phyloP scores from a whole-genome alignment of 2,113 vertebrate species.

The Lophochroa leadbeateri region DNA sequence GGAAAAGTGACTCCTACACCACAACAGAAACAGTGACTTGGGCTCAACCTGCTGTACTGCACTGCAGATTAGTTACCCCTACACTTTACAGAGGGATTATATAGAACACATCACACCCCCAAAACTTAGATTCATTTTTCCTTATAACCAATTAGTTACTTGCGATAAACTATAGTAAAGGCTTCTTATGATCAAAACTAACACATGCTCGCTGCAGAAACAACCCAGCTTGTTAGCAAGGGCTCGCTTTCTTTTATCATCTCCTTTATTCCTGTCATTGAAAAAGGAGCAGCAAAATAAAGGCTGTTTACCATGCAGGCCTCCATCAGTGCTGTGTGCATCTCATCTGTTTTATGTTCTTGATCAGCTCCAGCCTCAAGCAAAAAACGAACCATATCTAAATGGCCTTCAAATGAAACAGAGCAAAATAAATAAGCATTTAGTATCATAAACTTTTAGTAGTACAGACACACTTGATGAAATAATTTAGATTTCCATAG shows the following conservation, averaged over 20 bases:
- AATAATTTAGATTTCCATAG: not conserved
- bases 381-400: slow-evolving; percentile 99
- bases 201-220: not conserved
- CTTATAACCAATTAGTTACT: not conserved
- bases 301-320: slow-evolving; percentile 93
- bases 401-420: slow-evolving; percentile 85
- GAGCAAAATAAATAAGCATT: not conserved
- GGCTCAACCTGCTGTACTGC: not conserved
- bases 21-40: not conserved
- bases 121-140: not conserved
- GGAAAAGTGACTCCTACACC: not conserved
- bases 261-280: not conserved
- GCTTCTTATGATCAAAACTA: not conserved
- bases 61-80: not conserved
- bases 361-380: slow-evolving; percentile 98
- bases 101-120: not conserved
- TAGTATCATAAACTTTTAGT: not conserved
- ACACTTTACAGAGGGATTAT: not conserved
- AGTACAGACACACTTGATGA: not conserved
- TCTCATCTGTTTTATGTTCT: slow-evolving; percentile 99
- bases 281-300: not conserved
- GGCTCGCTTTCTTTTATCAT: not conserved
- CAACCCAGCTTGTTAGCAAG: not conserved
- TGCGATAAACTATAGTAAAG: not conserved
- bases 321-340: slow-evolving; percentile 99